Evolutionary conservation across 2,888 invertebrate genomes (phyloP), one percentile per base, ranked within the genome.

Genomic region (Diachrysia chrysitis): DNA sequence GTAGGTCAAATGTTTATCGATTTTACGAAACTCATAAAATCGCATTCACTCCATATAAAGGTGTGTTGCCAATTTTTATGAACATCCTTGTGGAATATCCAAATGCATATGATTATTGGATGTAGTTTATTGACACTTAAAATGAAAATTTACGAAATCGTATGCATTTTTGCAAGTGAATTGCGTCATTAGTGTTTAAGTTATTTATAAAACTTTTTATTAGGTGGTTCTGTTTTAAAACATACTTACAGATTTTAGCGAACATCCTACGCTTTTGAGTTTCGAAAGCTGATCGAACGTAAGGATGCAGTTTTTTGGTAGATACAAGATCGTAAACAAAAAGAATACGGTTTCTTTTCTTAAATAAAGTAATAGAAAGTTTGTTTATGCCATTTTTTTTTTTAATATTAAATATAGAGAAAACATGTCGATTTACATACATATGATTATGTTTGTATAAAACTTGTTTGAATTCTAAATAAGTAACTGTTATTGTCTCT

Each of bases 61-160:
- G 10, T 7, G 59, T 29, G 48, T 74, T 68, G 60, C 53, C 58
- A 70, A 67, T 54, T 21, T 66, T 61, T 58, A 68, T 62, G 42
- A 56, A 62, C 12, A 75, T 79, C 75, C 80, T 82, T 77, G 70
- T 67, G 46, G 17, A 10, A 61, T 56, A 54, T 59, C 73, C 76
- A 73, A 77, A 81, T 69, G 61, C 56, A 83, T 69, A 70, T 66
- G 64, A 63, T 59, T 66, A 69, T 70, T 76, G 59, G 16, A 71
- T 73, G 69, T 70, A 53, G 48, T 68, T 63, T 69, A 70, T 61
- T 53, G 67, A 51, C 42, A 77, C 60, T 63, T 54, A 63, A 67
- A 59, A 65, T 35, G 25, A 29, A 57, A 37, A 63, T 68, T 84
- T 66, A 78, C 69, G 71, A 71, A 78, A 80, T 73, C 58, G 70